These are phyloP conservation scores for Masnerella sp. DNA, from an alignment of 2,888 invertebrate genomes.

Conservation along the genomic window DNA sequence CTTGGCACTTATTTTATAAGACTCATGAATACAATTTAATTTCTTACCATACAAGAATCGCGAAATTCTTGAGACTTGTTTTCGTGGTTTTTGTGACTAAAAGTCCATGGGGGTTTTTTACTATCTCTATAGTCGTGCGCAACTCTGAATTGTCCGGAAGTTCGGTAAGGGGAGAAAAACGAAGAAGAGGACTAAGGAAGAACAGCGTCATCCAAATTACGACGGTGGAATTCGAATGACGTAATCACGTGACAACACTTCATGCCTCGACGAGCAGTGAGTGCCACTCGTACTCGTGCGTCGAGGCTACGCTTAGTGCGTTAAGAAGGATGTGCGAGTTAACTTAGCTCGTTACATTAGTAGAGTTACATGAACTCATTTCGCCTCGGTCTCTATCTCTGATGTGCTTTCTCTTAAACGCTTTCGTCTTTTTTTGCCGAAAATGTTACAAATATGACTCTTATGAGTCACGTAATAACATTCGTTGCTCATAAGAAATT, in stretches of 20 bases:
- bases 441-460: constrained; percentile 42
- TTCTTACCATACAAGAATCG: constrained; percentile 31
- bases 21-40: constrained; percentile 44
- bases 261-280: constrained; percentile 51
- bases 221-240: constrained; percentile 60
- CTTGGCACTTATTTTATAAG: constrained; percentile 6
- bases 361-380: constrained; percentile 75
- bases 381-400: constrained; percentile 54
- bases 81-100: constrained; percentile 31
- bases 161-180: constrained; percentile 42
- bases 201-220: constrained; percentile 63
- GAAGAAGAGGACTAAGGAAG: constrained; percentile 30
- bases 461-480: constrained; percentile 43
- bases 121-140: constrained; percentile 13
- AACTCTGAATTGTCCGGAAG: constrained; percentile 41
- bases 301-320: constrained; percentile 67
- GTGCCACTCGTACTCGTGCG: constrained; percentile 47
- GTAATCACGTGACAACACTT: constrained; percentile 59
- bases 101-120: constrained; percentile 33
- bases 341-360: constrained; percentile 75
- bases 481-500: too few relatives aligned
- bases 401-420: constrained; percentile 17
- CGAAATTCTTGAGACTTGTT: constrained; percentile 32
- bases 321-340: constrained; percentile 77
- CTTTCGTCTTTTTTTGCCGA: constrained; percentile 36